Evolutionary conservation across 2,888 invertebrate genomes (phyloP), one percentile per base, ranked within the genome.

Genomic region (Linnaemya vulpina): DNA sequence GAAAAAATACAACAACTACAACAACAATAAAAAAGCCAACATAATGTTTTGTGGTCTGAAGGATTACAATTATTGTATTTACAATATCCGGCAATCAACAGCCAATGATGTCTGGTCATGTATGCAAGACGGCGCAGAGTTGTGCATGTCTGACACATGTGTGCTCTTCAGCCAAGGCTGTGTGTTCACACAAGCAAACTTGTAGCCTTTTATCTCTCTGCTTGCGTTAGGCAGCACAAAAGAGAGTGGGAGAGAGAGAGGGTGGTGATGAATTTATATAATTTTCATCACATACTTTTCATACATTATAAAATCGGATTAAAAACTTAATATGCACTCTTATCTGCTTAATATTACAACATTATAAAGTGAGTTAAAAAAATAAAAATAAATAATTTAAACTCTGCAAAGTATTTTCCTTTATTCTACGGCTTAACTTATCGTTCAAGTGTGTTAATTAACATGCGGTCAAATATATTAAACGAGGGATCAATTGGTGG

Each of bases 21-120:
- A n/a, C n/a, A n/a, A n/a, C n/a, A n/a, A n/a, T n/a, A n/a, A n/a
- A n/a, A n/a, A 30, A 62, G 35, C 20, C 73, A 83, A 63, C 38
- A 74, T 46, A 63, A 73, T 82, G 74, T 74, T 82, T 80, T 82
- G 85, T 67, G 85, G 85, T 82, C 55, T 70, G 78, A 75, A 38
- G 75, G 82, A 85, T 85, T 82, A 78, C 74, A 85, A 78, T 85
- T 85, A 82, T 82, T 65, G 55, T 82, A 81, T 81, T 81, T 78
- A 74, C 78, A 85, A 85, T 85, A 85, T 82, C 82, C 85, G 74
- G 85, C 82, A 74, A 85, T 85, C 81, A 82, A 60, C 78, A 75
- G 60, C 25, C 43, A 46, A 43, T 65, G 63, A 78, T 82, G 70
- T 74, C 68, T 80, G 84, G 71, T 60, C 71, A 84, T 78, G 53